phyloP scores from a whole-genome alignment of 2,888 invertebrate genomes.

The Hypomecis atomaria region DNA sequence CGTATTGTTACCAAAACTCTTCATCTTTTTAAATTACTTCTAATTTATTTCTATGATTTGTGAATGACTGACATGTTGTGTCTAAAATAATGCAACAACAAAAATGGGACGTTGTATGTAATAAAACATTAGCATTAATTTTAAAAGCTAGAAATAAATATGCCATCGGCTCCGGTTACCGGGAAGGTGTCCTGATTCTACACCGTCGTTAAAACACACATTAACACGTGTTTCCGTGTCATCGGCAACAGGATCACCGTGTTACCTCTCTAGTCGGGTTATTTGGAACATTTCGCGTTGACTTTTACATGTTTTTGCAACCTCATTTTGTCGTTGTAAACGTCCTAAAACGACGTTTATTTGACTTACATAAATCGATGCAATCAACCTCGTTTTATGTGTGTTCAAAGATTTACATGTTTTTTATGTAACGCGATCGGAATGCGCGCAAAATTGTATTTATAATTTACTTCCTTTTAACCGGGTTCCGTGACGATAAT shows the following conservation, averaged over 20 bases:
- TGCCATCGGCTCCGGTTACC: conserved; percentile 29
- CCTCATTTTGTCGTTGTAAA: conserved; percentile 43
- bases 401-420: conserved; percentile 37
- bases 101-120: not conserved
- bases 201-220: conserved; percentile 36
- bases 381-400: conserved; percentile 44
- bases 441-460: conserved; percentile 37
- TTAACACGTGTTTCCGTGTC: conserved; percentile 40
- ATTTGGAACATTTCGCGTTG: conserved; percentile 58
- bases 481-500: conserved; percentile 30
- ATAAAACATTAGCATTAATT: conserved; percentile 3
- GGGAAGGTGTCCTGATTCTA: conserved; percentile 38
- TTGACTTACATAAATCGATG: conserved; percentile 41
- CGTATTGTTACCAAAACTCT: too few species aligned
- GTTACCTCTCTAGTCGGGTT: conserved; percentile 65
- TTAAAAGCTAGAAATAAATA: conserved; percentile 1
- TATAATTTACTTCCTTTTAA: conserved; percentile 31
- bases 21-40: too few species aligned
- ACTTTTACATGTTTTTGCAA: conserved; percentile 62
- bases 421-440: conserved; percentile 34
- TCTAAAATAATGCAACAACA: not conserved
- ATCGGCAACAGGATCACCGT: conserved; percentile 67
- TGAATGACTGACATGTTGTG: not conserved
- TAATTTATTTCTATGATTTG: too few species aligned
- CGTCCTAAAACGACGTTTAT: conserved; percentile 29